These are phyloP conservation scores for Hipparchia semele DNA, from an alignment of 2,888 invertebrate genomes.

Conservation along the genomic window DNA sequence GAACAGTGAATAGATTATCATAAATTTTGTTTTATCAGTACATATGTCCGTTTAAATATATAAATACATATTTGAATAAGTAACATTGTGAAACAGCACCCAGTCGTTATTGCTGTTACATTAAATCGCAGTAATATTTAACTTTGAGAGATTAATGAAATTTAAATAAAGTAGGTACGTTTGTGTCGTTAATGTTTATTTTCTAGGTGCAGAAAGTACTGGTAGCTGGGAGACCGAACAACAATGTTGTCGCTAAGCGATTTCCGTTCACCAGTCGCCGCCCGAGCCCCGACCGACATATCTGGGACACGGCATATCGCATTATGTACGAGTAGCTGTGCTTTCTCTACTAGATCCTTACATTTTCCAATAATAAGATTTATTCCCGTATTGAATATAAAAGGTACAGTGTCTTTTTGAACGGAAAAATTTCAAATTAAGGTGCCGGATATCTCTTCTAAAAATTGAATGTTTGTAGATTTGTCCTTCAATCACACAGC, in stretches of 20 bases:
- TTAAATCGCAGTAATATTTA: not conserved
- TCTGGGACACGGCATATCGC: constrained; percentile 69
- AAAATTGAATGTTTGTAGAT: too few relatives aligned
- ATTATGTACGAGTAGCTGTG: constrained; percentile 32
- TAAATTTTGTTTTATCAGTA: constrained; percentile 2
- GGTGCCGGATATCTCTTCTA: not conserved
- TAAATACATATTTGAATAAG: constrained; percentile 3
- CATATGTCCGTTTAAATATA: not conserved
- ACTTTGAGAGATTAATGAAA: constrained; percentile 8
- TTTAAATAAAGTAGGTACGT: constrained; percentile 24
- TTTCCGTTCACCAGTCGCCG: constrained; percentile 73
- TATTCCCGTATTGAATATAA: constrained; percentile 11
- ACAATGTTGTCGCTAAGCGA: constrained; percentile 79
- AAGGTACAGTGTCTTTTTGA: not conserved
- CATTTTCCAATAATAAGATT: constrained; percentile 25
- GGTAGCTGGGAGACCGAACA: constrained; percentile 57
- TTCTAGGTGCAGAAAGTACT: constrained; percentile 39
- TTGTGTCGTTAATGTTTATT: constrained; percentile 37
- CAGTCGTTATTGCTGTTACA: not conserved
- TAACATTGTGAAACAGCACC: not conserved
- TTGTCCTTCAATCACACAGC: too few relatives aligned
- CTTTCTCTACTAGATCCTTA: constrained; percentile 34
- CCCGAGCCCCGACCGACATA: constrained; percentile 64
- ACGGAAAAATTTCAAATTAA: not conserved
- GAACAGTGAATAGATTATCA: constrained; percentile 31